Evolutionary conservation across 2,113 vertebrate genomes (phyloP), one percentile per base, ranked within the genome.

Genomic region (Penelope pileata): DNA sequence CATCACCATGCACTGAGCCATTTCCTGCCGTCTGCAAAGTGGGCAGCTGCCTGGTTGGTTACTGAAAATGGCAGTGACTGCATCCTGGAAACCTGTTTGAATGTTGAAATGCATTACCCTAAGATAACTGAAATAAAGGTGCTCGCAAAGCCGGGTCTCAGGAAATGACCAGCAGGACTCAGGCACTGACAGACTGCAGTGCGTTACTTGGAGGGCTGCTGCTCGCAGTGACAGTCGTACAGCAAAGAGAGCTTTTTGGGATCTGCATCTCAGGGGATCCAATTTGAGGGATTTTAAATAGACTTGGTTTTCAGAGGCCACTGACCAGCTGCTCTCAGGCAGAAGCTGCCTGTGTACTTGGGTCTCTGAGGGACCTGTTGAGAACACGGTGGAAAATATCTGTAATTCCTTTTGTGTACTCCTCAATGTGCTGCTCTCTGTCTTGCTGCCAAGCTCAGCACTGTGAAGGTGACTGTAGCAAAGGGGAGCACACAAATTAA

Each of bases 91-190:
- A 58, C 21, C 42, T 8, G 12, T 7, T 16, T 7, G 47, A n/a
- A 40, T 16, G 17, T 0, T n/a, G 76, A 58, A 48, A 60, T 3
- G 0, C 1, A 43, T 36, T 22, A 32, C 7, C 42, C 36, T 4
- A 4, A 53, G 7, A 7, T 8, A 45, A 78, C 1, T 13, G 14
- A 36, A 70, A 32, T 32, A 0, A 30, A 53, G 3, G 42, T 4
- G 16, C 43, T 19, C 48, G 50, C 21, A 82, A 63, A 74, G 74
- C 66, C 4, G 9, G 24, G 69, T 17, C 26, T 42, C 12, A 5
- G 64, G 26, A 12, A 43, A 18, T 3, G 4, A 89, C 59, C 9
- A 27, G 9, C 75, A 87, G 83, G 60, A 43, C n/a, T 19, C 1
- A 1, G 53, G 59, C 34, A 62, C 5, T 17, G 47, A 30, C n/a